These are phyloP conservation scores for Acanthornis magna DNA, from an alignment of 2,797 vertebrate genomes.

Conservation along the genomic window DNA sequence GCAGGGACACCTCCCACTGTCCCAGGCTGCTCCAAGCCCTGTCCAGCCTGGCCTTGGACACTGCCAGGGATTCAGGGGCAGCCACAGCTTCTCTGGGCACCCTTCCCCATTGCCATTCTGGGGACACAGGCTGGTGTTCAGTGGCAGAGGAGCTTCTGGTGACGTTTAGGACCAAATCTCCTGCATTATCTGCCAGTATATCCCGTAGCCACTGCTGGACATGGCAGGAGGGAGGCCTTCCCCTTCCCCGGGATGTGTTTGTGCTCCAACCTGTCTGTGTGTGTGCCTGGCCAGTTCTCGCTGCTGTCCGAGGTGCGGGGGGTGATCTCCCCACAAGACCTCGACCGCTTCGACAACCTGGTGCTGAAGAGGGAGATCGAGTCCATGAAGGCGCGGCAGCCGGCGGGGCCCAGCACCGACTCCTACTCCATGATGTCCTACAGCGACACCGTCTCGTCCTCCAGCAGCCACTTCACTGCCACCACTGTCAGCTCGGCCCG, in stretches of 20 bases:
- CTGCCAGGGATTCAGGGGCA: neutral
- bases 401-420: conserved; percentile 74
- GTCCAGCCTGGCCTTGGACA: rapidly evolving
- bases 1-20: rapidly evolving
- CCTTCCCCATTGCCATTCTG: neutral
- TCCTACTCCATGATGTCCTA: conserved; percentile 88
- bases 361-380: conserved; percentile 92
- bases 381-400: conserved; percentile 91
- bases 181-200: neutral
- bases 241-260: neutral
- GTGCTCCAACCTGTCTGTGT: neutral
- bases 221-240: neutral
- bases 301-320: conserved; percentile 92
- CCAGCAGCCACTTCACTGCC: conserved; percentile 92
- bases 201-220: rapidly evolving
- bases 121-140: neutral
- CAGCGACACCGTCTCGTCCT: conserved; percentile 89
- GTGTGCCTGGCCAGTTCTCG: conserved; percentile 82
- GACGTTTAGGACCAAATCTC: neutral
- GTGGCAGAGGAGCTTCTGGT: neutral
- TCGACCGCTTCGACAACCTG: conserved; percentile 90
- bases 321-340: conserved; percentile 87
- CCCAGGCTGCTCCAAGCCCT: rapidly evolving
- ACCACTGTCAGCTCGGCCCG: conserved; percentile 94
- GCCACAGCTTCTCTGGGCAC: neutral